Conservation (phyloP, 2,113 vertebrate species). For the Oncorhynchus kisutch region DNA sequence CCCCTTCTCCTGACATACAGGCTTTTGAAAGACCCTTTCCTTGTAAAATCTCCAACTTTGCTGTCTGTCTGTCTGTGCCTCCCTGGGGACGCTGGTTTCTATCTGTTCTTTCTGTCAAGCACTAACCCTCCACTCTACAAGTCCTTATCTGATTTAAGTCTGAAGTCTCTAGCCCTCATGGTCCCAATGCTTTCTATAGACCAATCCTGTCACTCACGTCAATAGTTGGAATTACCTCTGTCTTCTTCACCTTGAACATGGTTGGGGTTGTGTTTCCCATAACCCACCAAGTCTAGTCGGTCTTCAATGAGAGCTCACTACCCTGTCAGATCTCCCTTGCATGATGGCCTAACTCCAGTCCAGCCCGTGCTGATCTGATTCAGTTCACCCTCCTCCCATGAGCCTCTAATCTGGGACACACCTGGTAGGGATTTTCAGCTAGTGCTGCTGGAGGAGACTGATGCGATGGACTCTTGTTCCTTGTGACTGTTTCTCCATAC, state of each 20-base stretch:
- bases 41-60: conserved; percentile 10
- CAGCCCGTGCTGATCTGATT: not conserved
- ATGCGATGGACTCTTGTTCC: conserved; percentile 3
- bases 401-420: not conserved
- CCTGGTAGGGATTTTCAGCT: not conserved
- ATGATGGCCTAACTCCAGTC: not conserved
- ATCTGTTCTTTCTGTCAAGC: conserved; percentile 20
- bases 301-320: no score
- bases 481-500: conserved; percentile 26
- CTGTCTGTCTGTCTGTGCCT: not conserved
- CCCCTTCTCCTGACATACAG: not conserved
- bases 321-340: conserved; percentile 4
- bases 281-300: not conserved
- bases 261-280: not conserved
- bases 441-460: not conserved
- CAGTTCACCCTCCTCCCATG: not conserved
- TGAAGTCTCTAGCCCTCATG: not conserved
- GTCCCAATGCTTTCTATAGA: not conserved
- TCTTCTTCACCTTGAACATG: conserved; percentile 2
- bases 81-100: conserved; percentile 17
- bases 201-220: no score
- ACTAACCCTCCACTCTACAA: conserved; percentile 23
- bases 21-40: conserved; percentile 2
- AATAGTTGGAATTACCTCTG: not conserved
- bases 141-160: not conserved